Evolutionary conservation across 2,797 vertebrate species (phyloP), one percentile per base, ranked within the genome.

Genomic region (Sylvia borin): DNA sequence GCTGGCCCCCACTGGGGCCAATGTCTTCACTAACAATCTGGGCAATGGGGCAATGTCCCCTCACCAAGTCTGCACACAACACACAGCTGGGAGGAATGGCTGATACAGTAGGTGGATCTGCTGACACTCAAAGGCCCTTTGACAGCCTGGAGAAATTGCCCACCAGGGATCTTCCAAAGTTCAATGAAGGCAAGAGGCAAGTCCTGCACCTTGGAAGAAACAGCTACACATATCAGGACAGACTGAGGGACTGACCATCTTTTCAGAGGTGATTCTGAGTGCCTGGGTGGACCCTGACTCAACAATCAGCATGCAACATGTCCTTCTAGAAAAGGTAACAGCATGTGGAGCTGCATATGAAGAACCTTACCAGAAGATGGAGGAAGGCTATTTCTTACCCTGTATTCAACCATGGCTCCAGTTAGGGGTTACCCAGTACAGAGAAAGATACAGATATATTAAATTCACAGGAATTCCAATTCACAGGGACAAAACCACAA

Each of bases 21-120:
- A 25, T 3, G 18, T 22, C 47, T 61, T 53, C 12, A 7, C 64
- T 62, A 70, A 29, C 9, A 10, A 92, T 4, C 9, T 7, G 17
- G 13, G 10, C 1, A 0, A 73, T 4, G 7, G 10, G 40, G 7
- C n/a, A 66, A 8, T 11, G 29, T 4, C 14, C 68, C 40, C 53
- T 31, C 51, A 45, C 25, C 25, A 51, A 71, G 45, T 25, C 43
- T 45, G n/a, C 29, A 64, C 36, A n/a, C 17, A 45, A 31, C 6
- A 45, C 29, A 57, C n/a, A 58, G 13, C 25, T 40, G 57, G 5
- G 11, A 83, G 24, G 24, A 38, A 25, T 25, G 27, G 13, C 0
- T 38, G 27, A 29, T n/a, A 76, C 11, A 31, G 20, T 3, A 43
- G 16, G 11, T 26, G 32, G 16, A 27, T 64, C 27, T 64, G 36